A percentile compares a stretch with the other conserved stretches of the same genome.
Evolutionary conservation across 2,797 vertebrate genomes (phyloP).

Genomic region (Sparus aurata): DNA sequence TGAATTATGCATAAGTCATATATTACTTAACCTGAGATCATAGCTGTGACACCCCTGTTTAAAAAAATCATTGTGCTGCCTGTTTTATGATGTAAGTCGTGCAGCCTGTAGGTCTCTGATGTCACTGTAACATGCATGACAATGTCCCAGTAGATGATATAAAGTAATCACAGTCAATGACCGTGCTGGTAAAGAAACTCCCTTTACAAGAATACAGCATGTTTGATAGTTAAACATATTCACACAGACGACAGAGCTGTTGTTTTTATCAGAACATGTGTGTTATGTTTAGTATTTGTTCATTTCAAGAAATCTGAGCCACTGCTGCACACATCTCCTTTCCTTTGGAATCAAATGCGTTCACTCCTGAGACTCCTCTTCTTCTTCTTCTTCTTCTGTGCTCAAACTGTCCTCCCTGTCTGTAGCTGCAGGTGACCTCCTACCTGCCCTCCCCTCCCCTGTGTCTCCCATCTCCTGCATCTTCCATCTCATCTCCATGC

Average conservation of each 20-base stretch:
- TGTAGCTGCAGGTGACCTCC: constrained; percentile 37
- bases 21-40: not conserved
- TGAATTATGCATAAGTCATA: too few species aligned
- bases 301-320: not conserved
- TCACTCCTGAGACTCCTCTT: not conserved
- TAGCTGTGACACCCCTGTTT: not conserved
- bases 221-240: not conserved
- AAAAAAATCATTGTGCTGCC: not conserved
- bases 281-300: too few species aligned
- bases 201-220: not conserved
- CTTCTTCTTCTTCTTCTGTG: not conserved
- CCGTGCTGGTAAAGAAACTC: not conserved
- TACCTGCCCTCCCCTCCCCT: constrained; percentile 12
- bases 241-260: not conserved
- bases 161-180: constrained; percentile 12
- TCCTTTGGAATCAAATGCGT: not conserved
- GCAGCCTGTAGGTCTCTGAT: not conserved
- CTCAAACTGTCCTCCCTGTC: constrained; percentile 20
- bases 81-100: constrained; percentile 3
- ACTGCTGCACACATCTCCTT: not conserved
- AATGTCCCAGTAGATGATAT: not conserved
- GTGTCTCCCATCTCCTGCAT: constrained; percentile 3
- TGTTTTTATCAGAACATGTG: not conserved
- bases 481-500: constrained; percentile 30
- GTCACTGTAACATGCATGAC: constrained; percentile 4